These are phyloP conservation scores for Anoplius nigerrimus DNA, from an alignment of 2,888 invertebrate genomes.

Conservation along the genomic window DNA sequence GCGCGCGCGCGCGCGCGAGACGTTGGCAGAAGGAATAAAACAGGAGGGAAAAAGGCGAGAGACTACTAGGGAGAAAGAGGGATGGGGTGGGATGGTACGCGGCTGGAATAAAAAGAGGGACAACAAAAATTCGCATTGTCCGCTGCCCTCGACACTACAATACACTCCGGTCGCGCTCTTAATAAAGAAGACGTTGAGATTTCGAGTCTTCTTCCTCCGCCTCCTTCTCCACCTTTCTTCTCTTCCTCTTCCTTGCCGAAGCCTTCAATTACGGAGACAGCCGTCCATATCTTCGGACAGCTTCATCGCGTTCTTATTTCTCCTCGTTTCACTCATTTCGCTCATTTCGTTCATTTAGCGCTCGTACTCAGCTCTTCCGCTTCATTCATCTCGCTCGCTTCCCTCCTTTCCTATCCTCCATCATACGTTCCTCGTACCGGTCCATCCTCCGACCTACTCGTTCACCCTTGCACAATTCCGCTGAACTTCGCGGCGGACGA, in stretches of 20 bases:
- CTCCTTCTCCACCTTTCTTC: not conserved
- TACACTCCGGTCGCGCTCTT: slow-evolving; percentile 35
- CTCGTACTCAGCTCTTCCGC: slow-evolving; percentile 40
- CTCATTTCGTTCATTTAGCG: slow-evolving; percentile 47
- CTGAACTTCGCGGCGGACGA: too few relatives aligned
- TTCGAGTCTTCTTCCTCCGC: slow-evolving; percentile 1
- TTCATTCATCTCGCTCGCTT: slow-evolving; percentile 31
- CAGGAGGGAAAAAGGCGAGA: not conserved
- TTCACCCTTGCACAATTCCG: too few relatives aligned
- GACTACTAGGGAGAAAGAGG: not conserved
- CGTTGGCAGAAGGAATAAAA: slow-evolving; percentile 3
- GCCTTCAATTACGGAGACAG: slow-evolving; percentile 11
- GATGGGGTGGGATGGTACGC: not conserved
- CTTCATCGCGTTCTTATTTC: not conserved
- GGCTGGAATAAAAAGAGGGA: not conserved
- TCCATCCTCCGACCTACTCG: too few relatives aligned
- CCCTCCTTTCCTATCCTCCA: slow-evolving; percentile 8
- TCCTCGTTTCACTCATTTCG: slow-evolving; percentile 22
- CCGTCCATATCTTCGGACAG: not conserved
- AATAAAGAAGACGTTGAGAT: slow-evolving; percentile 39
- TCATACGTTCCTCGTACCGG: slow-evolving; percentile 12
- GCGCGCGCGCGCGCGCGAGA: not conserved
- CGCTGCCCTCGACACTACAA: slow-evolving; percentile 22
- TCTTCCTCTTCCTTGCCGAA: not conserved
- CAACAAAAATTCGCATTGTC: slow-evolving; percentile 37